Evolutionary conservation across 2,888 invertebrate species (phyloP).

Genomic region (Gonocerus acuteangulatus): DNA sequence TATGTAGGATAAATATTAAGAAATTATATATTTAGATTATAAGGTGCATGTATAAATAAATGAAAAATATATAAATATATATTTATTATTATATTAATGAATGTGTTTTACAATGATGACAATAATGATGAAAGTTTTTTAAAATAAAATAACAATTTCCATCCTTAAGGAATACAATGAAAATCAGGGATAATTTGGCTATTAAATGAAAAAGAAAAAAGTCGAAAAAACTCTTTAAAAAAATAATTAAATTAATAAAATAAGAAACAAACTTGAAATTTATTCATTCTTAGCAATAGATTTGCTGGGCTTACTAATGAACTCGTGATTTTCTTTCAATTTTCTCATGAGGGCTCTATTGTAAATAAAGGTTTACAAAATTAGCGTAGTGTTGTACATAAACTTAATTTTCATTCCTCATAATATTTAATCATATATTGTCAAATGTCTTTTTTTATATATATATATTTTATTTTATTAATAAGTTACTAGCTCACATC

Average conservation of each 20-base stretch:
- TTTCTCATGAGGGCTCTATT: not conserved
- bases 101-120: conserved; percentile 34
- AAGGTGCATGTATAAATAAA: conserved; percentile 28
- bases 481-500: conserved; percentile 2
- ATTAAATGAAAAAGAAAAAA: not conserved
- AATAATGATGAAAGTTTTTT: conserved; percentile 26
- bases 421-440: conserved; percentile 15
- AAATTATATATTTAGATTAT: conserved; percentile 23
- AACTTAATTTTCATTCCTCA: conserved; percentile 19
- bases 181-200: conserved; percentile 21
- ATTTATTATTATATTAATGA: conserved; percentile 11
- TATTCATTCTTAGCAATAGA: conserved; percentile 12
- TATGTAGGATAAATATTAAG: conserved; percentile 18
- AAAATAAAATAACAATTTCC: conserved; percentile 3
- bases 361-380: not conserved
- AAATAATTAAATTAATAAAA: not conserved
- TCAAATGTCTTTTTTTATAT: conserved; percentile 3
- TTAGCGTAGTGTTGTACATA: conserved; percentile 15
- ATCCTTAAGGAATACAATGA: not conserved
- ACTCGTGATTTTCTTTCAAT: conserved; percentile 5
- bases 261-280: not conserved
- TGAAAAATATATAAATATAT: conserved; percentile 24
- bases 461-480: conserved; percentile 15
- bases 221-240: not conserved
- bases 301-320: not conserved